A percentile compares a stretch with the other conserved stretches of the same genome.
These are phyloP conservation scores for Galeopsomyia nigrocyanea DNA, from an alignment of 2,888 invertebrate species.

Conservation along the genomic window DNA sequence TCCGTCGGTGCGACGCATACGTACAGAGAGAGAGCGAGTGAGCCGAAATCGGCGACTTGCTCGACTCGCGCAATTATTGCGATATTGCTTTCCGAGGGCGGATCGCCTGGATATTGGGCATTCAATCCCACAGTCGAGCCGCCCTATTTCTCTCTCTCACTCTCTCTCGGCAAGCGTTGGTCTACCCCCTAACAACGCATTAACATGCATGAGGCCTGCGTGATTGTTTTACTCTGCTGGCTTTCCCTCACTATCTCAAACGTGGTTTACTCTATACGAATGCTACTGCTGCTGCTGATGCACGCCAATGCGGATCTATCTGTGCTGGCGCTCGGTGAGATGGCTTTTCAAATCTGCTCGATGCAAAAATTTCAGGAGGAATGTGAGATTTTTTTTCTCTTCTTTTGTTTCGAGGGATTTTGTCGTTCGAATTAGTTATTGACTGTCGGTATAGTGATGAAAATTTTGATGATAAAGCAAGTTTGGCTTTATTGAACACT, in stretches of 20 bases:
- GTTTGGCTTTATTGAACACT: too few species aligned
- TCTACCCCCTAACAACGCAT: constrained; percentile 64
- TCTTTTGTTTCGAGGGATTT: too few species aligned
- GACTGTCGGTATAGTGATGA: too few species aligned
- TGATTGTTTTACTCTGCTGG: constrained; percentile 67
- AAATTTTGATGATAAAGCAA: too few species aligned
- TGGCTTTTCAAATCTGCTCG: constrained; percentile 13
- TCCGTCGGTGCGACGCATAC: constrained; percentile 20
- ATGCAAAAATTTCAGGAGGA: not conserved
- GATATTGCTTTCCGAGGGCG: constrained; percentile 60
- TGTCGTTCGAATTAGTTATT: too few species aligned
- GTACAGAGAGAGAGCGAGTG: constrained; percentile 32
- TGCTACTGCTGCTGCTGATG: too few species aligned
- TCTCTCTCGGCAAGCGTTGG: constrained; percentile 48
- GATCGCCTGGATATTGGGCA: constrained; percentile 64
- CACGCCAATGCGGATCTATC: too few species aligned
- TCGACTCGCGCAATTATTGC: constrained; percentile 54
- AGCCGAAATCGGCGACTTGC: constrained; percentile 43
- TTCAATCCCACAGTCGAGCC: constrained; percentile 54
- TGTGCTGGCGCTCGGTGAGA: not conserved
- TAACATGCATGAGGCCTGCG: constrained; percentile 69
- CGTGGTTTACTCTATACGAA: too few species aligned
- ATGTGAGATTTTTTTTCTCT: too few species aligned
- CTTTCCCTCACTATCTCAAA: constrained; percentile 29
- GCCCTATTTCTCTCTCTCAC: constrained; percentile 36